Evolutionary conservation across 2,113 vertebrate species (phyloP).

Genomic region (Potamarius usumacintae): DNA sequence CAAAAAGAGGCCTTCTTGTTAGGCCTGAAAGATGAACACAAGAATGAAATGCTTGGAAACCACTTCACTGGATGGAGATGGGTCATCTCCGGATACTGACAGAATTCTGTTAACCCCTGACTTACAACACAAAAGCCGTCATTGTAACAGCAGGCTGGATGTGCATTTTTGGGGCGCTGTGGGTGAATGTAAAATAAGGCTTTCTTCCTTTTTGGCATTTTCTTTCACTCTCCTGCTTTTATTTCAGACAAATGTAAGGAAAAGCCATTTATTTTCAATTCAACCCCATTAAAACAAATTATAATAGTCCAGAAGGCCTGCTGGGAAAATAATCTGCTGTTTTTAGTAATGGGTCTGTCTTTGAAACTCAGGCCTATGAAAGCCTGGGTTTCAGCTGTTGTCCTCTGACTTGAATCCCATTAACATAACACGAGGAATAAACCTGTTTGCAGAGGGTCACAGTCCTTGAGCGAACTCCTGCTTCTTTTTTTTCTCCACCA

Average conservation of each 20-base stretch:
- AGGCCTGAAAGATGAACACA: conserved; percentile 47
- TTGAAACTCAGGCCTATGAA: conserved; percentile 37
- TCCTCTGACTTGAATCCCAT: conserved; percentile 39
- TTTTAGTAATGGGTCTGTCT: conserved; percentile 34
- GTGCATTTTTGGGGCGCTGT: conserved; percentile 39
- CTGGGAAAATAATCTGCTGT: conserved; percentile 44
- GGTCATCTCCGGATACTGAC: conserved; percentile 48
- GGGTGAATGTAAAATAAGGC: conserved; percentile 50
- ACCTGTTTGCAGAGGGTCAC: conserved; percentile 30
- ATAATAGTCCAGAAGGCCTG: conserved; percentile 50
- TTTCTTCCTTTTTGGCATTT: conserved; percentile 41
- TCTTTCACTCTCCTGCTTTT: conserved; percentile 46
- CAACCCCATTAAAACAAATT: conserved; percentile 38
- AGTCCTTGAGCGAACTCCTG: conserved; percentile 12
- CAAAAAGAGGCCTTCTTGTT: conserved; percentile 50
- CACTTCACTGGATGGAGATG: conserved; percentile 48
- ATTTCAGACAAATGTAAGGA: conserved; percentile 43
- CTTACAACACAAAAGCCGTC: conserved; percentile 47
- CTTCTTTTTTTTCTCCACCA: conserved; percentile 13
- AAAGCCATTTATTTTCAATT: conserved; percentile 46
- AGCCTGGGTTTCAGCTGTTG: conserved; percentile 33
- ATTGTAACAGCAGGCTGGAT: conserved; percentile 47
- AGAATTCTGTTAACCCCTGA: conserved; percentile 60
- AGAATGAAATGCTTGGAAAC: conserved; percentile 46
- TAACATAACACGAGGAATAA: conserved; percentile 42